Evolutionary conservation across 2,888 invertebrate genomes (phyloP).

Genomic region (Cyrtodaria siliqua): DNA sequence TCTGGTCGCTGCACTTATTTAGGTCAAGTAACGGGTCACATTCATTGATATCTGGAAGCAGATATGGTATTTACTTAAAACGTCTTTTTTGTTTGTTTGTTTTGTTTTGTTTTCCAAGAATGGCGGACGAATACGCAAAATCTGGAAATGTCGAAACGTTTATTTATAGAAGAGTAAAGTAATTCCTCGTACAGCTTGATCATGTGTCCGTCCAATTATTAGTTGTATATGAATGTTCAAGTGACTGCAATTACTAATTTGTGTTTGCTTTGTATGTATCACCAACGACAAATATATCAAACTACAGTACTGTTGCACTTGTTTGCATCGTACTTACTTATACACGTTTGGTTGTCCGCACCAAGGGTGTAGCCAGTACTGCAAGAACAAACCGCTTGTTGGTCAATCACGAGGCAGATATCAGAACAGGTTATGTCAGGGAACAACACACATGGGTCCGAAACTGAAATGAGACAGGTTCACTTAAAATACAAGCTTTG

Average conservation of each 20-base stretch:
- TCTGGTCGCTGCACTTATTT: conserved; percentile 31
- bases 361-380: conserved; percentile 68
- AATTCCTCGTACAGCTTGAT: no score
- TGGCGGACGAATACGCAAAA: no score
- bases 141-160: no score
- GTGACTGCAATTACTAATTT: not conserved
- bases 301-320: no score
- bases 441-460: conserved; percentile 43
- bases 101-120: no score
- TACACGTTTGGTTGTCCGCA: conserved; percentile 64
- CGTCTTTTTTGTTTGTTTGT: no score
- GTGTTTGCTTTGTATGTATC: no score
- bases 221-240: not conserved
- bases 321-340: conserved; percentile 41
- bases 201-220: not conserved
- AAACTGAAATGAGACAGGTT: conserved; percentile 38
- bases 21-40: conserved; percentile 6
- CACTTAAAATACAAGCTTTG: not conserved
- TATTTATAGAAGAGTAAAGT: no score
- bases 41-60: conserved; percentile 33
- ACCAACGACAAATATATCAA: no score
- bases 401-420: conserved; percentile 42
- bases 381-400: conserved; percentile 90
- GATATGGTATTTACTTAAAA: not conserved
- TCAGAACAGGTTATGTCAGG: conserved; percentile 46